A percentile compares a stretch with the other conserved stretches of the same genome.
Conservation (phyloP, 2,797 vertebrate species). For the Mormyrus hasselquistii region DNA sequence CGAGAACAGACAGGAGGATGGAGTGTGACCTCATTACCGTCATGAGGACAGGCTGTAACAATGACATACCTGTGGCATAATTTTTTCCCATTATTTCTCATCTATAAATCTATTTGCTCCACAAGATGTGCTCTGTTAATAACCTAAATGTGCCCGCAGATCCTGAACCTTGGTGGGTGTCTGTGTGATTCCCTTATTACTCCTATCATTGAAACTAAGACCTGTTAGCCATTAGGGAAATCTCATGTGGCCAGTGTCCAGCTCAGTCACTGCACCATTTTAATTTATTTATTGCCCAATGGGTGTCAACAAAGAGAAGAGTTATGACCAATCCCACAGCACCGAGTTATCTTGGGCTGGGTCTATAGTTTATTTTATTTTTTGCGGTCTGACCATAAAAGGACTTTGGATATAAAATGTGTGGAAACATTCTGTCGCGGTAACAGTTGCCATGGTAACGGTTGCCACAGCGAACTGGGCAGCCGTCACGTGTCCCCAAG, state of each 20-base stretch:
- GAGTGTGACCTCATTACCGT: not conserved
- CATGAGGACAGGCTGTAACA: not conserved
- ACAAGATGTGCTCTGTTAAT: not conserved
- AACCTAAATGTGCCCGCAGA: not conserved
- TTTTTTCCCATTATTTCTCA: not conserved
- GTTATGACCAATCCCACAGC: not conserved
- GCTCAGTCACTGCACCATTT: not conserved
- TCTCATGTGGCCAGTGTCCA: not conserved
- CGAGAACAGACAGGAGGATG: not conserved
- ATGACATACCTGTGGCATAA: not conserved
- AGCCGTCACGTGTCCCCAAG: not conserved
- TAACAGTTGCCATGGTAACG: slow-evolving; percentile 3
- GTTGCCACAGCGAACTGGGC: not conserved
- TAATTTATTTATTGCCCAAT: not conserved
- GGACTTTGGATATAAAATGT: slow-evolving; percentile 9
- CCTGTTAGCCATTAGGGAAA: not conserved
- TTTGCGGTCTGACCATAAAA: not conserved
- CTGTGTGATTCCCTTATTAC: not conserved
- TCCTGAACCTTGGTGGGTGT: not conserved
- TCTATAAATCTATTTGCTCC: not conserved
- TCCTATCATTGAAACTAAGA: not conserved
- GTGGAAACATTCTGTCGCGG: not conserved
- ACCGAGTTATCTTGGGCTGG: not conserved
- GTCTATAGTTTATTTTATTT: not conserved
- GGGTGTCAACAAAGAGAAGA: not conserved